phyloP scores from a whole-genome alignment of 2,888 invertebrate species.

The Agrotis clavis region DNA sequence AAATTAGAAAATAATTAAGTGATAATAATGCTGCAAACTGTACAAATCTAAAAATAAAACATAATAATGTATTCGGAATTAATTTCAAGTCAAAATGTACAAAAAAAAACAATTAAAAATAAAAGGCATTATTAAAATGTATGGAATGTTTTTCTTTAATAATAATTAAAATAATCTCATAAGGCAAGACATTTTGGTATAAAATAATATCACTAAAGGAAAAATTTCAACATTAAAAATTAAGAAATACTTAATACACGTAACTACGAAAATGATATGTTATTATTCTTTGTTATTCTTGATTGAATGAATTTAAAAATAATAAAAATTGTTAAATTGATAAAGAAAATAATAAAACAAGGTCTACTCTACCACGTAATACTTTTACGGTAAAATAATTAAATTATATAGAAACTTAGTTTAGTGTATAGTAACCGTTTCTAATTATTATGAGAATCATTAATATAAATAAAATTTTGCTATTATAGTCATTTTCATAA shows the following conservation, averaged over 20 bases:
- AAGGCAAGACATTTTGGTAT: constrained; percentile 70
- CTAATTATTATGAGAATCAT: constrained; percentile 62
- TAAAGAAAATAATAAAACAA: constrained; percentile 57
- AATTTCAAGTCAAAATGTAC: constrained; percentile 22
- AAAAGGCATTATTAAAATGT: constrained; percentile 24
- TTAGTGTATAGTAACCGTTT: constrained; percentile 19
- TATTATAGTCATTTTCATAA: constrained; percentile 29
- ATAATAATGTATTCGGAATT: constrained; percentile 6
- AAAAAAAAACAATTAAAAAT: constrained; percentile 25
- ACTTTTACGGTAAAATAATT: constrained; percentile 81
- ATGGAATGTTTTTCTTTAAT: constrained; percentile 59
- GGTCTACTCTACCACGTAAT: constrained; percentile 80
- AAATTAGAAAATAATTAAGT: constrained; percentile 37
- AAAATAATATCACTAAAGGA: constrained; percentile 60
- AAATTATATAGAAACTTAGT: constrained; percentile 46
- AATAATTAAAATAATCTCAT: constrained; percentile 56
- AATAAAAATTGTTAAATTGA: constrained; percentile 45
- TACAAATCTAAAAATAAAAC: neutral
- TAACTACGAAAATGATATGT: constrained; percentile 83
- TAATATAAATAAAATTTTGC: constrained; percentile 47
- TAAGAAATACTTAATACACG: constrained; percentile 41
- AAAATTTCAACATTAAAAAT: constrained; percentile 35
- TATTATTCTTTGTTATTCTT: constrained; percentile 86
- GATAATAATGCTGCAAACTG: constrained; percentile 21
- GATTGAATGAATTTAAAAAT: constrained; percentile 70